These are phyloP conservation scores for Enteromius afrohamiltoni DNA, from an alignment of 2,797 vertebrate species.

Conservation along the genomic window DNA sequence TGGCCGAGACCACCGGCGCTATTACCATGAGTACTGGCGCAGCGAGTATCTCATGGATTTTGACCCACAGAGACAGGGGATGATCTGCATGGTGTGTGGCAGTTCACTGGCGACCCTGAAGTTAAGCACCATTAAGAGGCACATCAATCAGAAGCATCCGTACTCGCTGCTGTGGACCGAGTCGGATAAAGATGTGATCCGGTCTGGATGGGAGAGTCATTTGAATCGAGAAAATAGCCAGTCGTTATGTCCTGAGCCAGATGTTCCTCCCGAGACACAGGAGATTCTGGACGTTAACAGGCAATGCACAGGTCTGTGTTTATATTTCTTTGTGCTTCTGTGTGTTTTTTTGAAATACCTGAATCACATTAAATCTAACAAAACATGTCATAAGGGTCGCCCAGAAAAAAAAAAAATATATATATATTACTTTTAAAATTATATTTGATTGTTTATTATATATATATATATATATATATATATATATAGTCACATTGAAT, in stretches of 20 bases:
- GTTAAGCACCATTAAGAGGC: constrained; percentile 88
- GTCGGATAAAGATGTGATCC: constrained; percentile 90
- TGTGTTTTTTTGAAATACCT: neutral
- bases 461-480: no score
- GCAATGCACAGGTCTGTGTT: constrained; percentile 68
- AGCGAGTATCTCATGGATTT: constrained; percentile 95
- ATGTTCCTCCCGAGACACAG: constrained; percentile 49
- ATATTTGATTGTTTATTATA: no score
- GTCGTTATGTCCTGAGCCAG: constrained; percentile 57
- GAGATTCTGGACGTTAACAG: constrained; percentile 65
- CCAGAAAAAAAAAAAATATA: no score
- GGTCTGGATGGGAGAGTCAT: constrained; percentile 90
- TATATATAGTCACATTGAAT: no score
- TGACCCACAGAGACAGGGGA: constrained; percentile 86
- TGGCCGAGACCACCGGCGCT: constrained; percentile 89
- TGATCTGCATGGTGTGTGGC: constrained; percentile 97
- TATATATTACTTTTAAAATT: no score
- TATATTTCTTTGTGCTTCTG: neutral
- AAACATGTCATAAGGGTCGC: neutral
- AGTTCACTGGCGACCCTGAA: constrained; percentile 83
- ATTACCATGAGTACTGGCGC: constrained; percentile 95
- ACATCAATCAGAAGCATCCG: constrained; percentile 91
- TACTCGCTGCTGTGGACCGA: constrained; percentile 90
- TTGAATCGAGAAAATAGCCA: constrained; percentile 78
- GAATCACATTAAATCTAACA: neutral